Evolutionary conservation across 1,140 invertebrate genomes (phyloP).

Genomic region (Choristoneura fumiferana): DNA sequence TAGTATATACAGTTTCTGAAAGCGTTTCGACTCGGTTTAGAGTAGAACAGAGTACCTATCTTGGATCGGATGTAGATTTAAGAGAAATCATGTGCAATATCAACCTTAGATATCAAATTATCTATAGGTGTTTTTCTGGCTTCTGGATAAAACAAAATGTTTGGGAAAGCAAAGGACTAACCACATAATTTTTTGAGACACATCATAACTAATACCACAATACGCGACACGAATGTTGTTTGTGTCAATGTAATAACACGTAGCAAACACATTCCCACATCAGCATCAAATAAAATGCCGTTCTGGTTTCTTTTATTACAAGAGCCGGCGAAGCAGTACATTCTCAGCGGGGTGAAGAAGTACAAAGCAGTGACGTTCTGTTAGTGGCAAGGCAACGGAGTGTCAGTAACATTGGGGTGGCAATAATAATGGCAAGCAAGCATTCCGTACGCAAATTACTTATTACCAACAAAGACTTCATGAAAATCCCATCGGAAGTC

Average conservation of each 20-base stretch:
- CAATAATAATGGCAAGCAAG: conserved; percentile 55
- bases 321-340: conserved; percentile 71
- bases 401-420: conserved; percentile 55
- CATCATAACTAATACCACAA: too few species aligned
- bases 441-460: conserved; percentile 38
- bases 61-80: too few species aligned
- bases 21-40: conserved; percentile 5
- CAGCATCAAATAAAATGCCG: too few species aligned
- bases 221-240: too few species aligned
- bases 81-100: too few species aligned
- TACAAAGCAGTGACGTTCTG: conserved; percentile 71
- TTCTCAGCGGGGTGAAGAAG: conserved; percentile 73
- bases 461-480: not conserved
- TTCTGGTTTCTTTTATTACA: not conserved
- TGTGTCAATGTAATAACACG: too few species aligned
- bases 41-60: not conserved
- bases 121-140: too few species aligned
- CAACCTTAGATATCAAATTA: too few species aligned
- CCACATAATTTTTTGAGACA: too few species aligned
- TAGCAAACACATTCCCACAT: too few species aligned
- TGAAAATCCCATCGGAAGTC: not conserved
- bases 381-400: conserved; percentile 74
- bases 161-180: too few species aligned
- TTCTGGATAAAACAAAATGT: too few species aligned
- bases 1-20: conserved; percentile 32